These are phyloP conservation scores for Patella pellucida DNA, from an alignment of 2,888 invertebrate species.

Conservation along the genomic window DNA sequence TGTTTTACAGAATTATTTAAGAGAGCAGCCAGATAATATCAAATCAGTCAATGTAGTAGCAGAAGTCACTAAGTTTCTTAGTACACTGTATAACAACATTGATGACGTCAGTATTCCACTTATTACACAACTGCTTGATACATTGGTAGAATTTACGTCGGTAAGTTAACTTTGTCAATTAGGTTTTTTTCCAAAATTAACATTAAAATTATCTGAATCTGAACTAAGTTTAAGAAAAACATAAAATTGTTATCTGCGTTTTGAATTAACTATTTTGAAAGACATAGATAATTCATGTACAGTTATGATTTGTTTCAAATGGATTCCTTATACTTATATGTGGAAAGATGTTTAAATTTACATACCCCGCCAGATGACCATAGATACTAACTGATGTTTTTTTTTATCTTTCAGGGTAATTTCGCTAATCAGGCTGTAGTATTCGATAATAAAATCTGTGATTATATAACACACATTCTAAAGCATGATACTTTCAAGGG, in stretches of 20 bases:
- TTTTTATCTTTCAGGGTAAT: constrained; percentile 59
- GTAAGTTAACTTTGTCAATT: constrained; percentile 46
- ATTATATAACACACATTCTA: constrained; percentile 70
- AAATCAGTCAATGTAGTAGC: constrained; percentile 69
- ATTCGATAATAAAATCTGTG: constrained; percentile 70
- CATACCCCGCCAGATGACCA: too few relatives aligned
- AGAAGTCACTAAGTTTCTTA: constrained; percentile 66
- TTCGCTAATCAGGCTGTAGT: constrained; percentile 65
- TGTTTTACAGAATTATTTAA: constrained; percentile 61
- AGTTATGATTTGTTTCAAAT: too few relatives aligned
- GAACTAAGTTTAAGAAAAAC: too few relatives aligned
- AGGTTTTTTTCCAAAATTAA: too few relatives aligned
- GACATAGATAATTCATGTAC: too few relatives aligned
- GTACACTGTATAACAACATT: constrained; percentile 64
- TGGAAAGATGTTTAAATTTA: too few relatives aligned
- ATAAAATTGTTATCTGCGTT: too few relatives aligned
- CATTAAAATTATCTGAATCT: too few relatives aligned
- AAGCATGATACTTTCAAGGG: constrained; percentile 59
- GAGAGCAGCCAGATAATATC: constrained; percentile 71
- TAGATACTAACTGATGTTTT: neutral
- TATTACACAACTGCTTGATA: constrained; percentile 66
- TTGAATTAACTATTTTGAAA: too few relatives aligned
- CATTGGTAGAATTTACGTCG: constrained; percentile 65
- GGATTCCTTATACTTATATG: too few relatives aligned
- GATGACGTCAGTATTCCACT: constrained; percentile 60